Conservation (phyloP, 2,797 vertebrate species). For the Bryconaethiops microstoma region DNA sequence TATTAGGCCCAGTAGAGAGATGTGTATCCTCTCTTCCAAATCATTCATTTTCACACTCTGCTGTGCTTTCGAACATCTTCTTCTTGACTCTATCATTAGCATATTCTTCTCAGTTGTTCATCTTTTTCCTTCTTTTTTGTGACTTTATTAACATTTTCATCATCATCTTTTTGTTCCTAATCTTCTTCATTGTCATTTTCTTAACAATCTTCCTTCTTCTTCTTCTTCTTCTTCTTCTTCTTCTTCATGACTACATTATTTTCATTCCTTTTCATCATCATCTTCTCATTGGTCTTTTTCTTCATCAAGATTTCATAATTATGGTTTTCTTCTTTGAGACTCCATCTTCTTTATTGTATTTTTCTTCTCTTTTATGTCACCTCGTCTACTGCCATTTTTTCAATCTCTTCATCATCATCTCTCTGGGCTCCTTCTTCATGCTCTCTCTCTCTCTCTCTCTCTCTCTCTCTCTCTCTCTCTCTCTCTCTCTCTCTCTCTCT, state of each 20-base stretch:
- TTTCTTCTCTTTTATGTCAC: too few species aligned
- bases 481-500: background rate
- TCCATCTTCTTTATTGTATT: background rate
- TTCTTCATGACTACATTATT: background rate
- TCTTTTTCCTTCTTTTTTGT: background rate
- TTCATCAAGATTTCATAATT: too few species aligned
- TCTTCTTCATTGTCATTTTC: background rate
- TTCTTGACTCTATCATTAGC: background rate
- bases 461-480: constrained; percentile 17
- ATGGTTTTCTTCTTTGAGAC: too few species aligned
- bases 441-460: background rate
- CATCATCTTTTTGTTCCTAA: background rate
- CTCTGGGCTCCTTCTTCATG: background rate
- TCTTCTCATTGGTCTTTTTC: too few species aligned
- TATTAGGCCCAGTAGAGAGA: too few species aligned
- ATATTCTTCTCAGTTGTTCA: background rate
- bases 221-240: background rate
- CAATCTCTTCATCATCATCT: background rate
- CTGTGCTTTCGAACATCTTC: background rate
- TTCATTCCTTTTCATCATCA: too few species aligned
- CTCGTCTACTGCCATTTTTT: too few species aligned
- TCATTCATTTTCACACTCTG: background rate
- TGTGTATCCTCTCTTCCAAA: background rate
- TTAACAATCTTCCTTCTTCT: background rate
- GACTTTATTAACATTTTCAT: too few species aligned